phyloP scores from a whole-genome alignment of 2,888 invertebrate genomes.

The Ochlodes sylvanus region DNA sequence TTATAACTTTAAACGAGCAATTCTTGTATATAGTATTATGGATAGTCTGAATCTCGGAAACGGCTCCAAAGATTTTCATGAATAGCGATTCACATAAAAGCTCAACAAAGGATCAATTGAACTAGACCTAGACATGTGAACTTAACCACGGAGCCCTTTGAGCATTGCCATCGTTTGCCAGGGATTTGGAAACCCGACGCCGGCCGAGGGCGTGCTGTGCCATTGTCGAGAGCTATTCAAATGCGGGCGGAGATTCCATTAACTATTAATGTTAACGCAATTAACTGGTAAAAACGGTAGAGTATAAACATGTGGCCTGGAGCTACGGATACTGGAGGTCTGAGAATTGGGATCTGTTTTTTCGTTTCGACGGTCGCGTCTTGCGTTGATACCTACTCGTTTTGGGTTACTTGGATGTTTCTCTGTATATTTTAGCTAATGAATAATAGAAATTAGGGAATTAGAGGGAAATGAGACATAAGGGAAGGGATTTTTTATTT shows the following conservation, averaged over 20 bases:
- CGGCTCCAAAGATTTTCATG: no score
- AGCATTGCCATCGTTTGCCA: constrained; percentile 3
- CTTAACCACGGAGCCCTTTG: constrained; percentile 8
- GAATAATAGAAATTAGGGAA: no score
- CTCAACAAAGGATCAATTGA: constrained; percentile 12
- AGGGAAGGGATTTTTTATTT: no score
- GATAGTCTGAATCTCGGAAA: no score
- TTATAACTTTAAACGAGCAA: no score
- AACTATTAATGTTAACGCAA: background rate
- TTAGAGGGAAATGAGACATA: no score
- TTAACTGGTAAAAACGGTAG: background rate
- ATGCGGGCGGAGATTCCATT: constrained; percentile 22
- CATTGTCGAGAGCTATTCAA: constrained; percentile 25
- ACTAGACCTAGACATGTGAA: constrained; percentile 19
- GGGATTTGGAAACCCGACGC: constrained; percentile 24
- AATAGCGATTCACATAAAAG: background rate
- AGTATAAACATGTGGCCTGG: background rate
- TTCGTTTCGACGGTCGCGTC: background rate
- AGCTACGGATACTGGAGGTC: background rate
- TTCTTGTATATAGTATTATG: no score
- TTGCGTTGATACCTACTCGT: background rate
- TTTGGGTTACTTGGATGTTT: no score
- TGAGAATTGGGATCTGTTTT: background rate
- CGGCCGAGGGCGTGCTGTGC: background rate
- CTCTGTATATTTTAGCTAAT: no score